Percentiles rank a stretch among this genome's conserved stretches.
phyloP scores from a whole-genome alignment of 1,140 invertebrate species.

The Physella acuta region DNA sequence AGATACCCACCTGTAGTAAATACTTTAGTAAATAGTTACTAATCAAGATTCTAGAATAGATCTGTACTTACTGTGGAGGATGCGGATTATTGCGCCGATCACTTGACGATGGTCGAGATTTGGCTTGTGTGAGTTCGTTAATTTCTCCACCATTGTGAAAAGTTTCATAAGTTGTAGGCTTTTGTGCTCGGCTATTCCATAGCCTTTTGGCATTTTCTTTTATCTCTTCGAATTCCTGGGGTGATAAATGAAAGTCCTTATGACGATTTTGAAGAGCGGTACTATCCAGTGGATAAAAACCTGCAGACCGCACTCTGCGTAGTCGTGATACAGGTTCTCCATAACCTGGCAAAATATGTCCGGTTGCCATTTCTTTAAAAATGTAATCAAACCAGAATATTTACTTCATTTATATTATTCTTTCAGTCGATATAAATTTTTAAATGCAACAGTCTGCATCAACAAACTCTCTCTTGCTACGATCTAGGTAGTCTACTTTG shows the following conservation, averaged over 20 bases:
- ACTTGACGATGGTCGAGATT: conserved; percentile 40
- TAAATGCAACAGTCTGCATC: too few relatives aligned
- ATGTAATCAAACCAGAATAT: too few relatives aligned
- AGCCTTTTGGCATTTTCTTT: conserved; percentile 38
- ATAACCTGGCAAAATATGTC: conserved; percentile 52
- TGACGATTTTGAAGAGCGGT: conserved; percentile 37
- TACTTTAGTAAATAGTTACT: too few relatives aligned
- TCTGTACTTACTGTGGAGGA: conserved; percentile 45
- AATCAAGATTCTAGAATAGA: neutral
- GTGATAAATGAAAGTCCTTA: conserved; percentile 25
- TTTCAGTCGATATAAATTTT: too few relatives aligned
- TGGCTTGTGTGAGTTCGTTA: conserved; percentile 36
- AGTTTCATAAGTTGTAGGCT: conserved; percentile 44
- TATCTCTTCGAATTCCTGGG: conserved; percentile 37
- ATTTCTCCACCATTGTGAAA: conserved; percentile 29
- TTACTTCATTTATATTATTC: too few relatives aligned
- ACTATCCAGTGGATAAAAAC: conserved; percentile 39
- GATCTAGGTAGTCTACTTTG: too few relatives aligned
- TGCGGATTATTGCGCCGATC: conserved; percentile 50
- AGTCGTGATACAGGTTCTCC: conserved; percentile 46
- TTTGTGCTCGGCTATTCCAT: conserved; percentile 35
- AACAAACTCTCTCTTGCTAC: too few relatives aligned
- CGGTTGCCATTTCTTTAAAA: conserved; percentile 42
- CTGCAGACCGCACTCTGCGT: conserved; percentile 39
- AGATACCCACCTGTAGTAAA: too few relatives aligned